Evolutionary conservation across 2,113 vertebrate genomes (phyloP), one percentile per base, ranked within the genome.

Genomic region (Morphnarchus princeps): DNA sequence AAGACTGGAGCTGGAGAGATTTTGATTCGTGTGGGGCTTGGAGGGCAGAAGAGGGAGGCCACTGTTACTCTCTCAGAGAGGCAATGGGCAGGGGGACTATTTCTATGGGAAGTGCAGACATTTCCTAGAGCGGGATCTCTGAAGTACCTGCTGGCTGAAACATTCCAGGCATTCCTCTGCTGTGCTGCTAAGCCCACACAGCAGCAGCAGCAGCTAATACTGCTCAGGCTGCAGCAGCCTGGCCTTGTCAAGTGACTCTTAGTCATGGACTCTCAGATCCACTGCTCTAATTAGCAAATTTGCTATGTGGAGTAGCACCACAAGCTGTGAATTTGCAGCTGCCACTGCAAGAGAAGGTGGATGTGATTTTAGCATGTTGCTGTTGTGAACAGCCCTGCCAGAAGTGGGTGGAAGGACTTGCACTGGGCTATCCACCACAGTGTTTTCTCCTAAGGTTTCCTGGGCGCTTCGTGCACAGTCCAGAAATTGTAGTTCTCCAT

Each of bases 91-190:
- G 10, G 10, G 15, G 14, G 16, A 31, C 11, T 29, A 4, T 20
- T 49, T 47, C 45, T n/a, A 0, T 34, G 55, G 66, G 34, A 55
- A 70, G 12, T 4, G 45, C 72, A 83, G 89, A 52, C 32, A 8
- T 88, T 90, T 90, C 54, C 89, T 88, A 54, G 40, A 72, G 63
- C 7, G 1, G 50, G 40, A 69, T 49, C 52, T 83, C 67, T 52
- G 17, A 31, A 57, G 79, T 72, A 95, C 71, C 95, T 95, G 82
- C 95, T 82, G 58, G 24, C 66, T 43, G 71, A 67, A 70, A 32
- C 95, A 95, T 94, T 96, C 87, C 94, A 71, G 59, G 38, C 89
- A 84, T 96, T 94, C 93, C 76, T 62, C 50, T 11, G 2, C 80
- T 4, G 3, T 17, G 55, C 45, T 62, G 73, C 70, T 42, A 21